These are phyloP conservation scores for Ips nitidus DNA, from an alignment of 1,140 invertebrate species.

Conservation along the genomic window DNA sequence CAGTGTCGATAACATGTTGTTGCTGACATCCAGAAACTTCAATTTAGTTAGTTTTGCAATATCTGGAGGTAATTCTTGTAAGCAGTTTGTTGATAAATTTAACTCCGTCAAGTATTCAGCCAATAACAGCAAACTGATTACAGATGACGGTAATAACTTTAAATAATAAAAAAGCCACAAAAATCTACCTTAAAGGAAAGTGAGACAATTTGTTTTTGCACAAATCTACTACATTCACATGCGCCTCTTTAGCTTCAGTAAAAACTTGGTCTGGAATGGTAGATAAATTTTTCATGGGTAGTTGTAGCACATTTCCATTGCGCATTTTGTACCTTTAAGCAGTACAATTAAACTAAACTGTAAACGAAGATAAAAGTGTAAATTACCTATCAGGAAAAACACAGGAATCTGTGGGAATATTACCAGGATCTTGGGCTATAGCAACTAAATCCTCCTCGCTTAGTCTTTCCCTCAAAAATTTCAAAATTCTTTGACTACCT, in stretches of 20 bases:
- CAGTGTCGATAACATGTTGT: constrained; percentile 70
- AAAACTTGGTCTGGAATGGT: constrained; percentile 72
- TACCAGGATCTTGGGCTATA: constrained; percentile 9
- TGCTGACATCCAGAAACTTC: constrained; percentile 74
- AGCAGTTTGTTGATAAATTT: constrained; percentile 64
- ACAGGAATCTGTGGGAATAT: constrained; percentile 35
- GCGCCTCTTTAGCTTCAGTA: constrained; percentile 66
- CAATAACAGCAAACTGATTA: constrained; percentile 55
- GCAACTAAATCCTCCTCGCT: constrained; percentile 49
- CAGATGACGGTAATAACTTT: too few species aligned
- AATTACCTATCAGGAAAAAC: constrained; percentile 69
- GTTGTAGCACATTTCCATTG: constrained; percentile 68
- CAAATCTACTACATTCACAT: constrained; percentile 75
- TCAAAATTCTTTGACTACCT: constrained; percentile 78
- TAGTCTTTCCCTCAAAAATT: constrained; percentile 68
- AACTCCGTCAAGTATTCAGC: constrained; percentile 65
- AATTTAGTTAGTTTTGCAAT: constrained; percentile 66
- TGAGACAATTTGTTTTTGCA: constrained; percentile 73
- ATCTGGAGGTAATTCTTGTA: constrained; percentile 63
- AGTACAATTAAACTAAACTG: background rate
- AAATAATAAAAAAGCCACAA: background rate
- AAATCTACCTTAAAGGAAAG: constrained; percentile 66
- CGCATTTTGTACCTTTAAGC: constrained; percentile 68
- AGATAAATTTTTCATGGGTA: constrained; percentile 64
- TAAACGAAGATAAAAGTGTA: background rate